A percentile compares a stretch with the other conserved stretches of the same genome.
These are phyloP conservation scores for Sciurus niger DNA, from an alignment of 2,113 vertebrate species.

Conservation along the genomic window DNA sequence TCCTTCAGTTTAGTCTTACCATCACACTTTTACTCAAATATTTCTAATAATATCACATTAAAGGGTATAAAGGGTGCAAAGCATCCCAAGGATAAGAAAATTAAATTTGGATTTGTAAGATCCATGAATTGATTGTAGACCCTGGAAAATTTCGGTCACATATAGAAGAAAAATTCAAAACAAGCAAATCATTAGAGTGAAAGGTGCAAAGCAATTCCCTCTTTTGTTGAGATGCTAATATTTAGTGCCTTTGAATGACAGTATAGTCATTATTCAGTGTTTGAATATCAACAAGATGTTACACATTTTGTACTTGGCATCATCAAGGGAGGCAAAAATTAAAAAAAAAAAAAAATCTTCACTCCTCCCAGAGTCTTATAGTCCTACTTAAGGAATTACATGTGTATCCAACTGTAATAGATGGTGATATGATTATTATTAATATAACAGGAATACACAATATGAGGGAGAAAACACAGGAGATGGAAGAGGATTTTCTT, in stretches of 20 bases:
- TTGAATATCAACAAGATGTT: background rate
- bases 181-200: background rate
- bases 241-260: background rate
- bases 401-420: background rate
- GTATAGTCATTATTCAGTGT: background rate
- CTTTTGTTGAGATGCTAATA: constrained; percentile 43
- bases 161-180: background rate
- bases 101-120: constrained; percentile 60
- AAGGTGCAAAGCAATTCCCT: background rate
- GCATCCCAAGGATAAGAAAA: constrained; percentile 42
- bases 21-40: background rate
- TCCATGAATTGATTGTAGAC: background rate
- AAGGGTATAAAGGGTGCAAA: background rate
- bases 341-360: too few species aligned
- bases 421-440: background rate
- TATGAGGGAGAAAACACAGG: background rate
- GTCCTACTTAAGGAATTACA: background rate
- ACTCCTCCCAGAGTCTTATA: background rate
- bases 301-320: background rate
- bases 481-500: background rate
- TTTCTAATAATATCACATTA: background rate
- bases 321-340: background rate
- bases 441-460: background rate
- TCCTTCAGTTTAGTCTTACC: background rate
- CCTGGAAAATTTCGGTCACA: constrained; percentile 27